Base-by-base conservation (phyloP, 1,140 invertebrate genomes). In the Marisa cornuarietis region DNA sequence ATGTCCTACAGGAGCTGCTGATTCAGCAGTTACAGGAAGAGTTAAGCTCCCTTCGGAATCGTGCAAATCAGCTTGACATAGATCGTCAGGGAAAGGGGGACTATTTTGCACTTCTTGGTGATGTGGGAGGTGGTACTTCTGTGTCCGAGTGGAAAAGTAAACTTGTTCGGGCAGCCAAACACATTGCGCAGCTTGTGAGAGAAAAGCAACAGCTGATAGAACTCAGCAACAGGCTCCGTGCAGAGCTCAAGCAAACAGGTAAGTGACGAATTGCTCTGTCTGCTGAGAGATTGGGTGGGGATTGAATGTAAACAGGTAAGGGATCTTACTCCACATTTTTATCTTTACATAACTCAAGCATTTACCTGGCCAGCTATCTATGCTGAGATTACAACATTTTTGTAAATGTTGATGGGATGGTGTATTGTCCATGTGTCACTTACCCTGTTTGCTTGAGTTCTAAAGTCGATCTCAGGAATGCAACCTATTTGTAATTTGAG, bases 1-100 rank as follows among this genome's bases (percentile, higher is more conserved):
- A 0, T 42, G 31, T 42, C 31, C 31, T 6, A 71, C 80, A 91
- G 88, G 90, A 91, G 78, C 69, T 91, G 54, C 79, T 90, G 31
- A 91, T 91, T 52, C 89, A 91, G 78, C 90, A 91, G 79, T 81
- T 91, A 18, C 85, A 91, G 74, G 88, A 89, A 81, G 90, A 91
- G 78, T 83, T 91, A 8, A 73, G 79, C 54, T 83, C 83, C n/a
- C 68, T 89, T 22, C 84, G 83, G 42, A 82, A 87, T 42, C 20
- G 79, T 42, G 69, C 72, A 22, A 49, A 72, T 22, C 58, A 72
- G 20, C 3, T 73, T 22, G 42, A 73, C 42, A 78, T 76, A 42
- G 73, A 81, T n/a, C 62, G 24, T 51, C 22, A 68, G 22, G 73
- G n/a, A 51, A 79, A 65, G 54, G 77, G 76, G 58, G 54, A 24